Evolutionary conservation across 2,888 invertebrate species (phyloP).

Genomic region (Tryphoninae sp.): DNA sequence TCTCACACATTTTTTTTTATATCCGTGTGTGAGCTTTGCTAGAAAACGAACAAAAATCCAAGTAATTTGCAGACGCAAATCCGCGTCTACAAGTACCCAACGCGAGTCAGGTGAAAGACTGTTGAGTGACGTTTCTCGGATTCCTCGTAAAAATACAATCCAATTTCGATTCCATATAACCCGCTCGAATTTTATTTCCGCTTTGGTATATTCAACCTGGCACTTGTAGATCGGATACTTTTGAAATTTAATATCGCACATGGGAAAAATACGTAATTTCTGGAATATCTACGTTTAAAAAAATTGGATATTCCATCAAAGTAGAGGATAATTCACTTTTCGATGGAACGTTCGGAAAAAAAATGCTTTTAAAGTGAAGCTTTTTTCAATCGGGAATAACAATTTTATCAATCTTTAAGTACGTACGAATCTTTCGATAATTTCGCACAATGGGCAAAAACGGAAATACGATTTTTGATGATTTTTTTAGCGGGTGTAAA

Average conservation of each 20-base stretch:
- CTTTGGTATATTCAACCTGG: neutral
- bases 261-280: neutral
- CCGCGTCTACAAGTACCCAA: slow-evolving; percentile 3
- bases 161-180: neutral
- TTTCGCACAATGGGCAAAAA: neutral
- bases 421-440: neutral
- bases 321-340: no score
- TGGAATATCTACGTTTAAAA: neutral
- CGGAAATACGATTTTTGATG: neutral
- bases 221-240: neutral
- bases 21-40: slow-evolving; percentile 16
- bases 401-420: neutral
- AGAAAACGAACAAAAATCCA: slow-evolving; percentile 39
- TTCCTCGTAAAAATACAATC: slow-evolving; percentile 31
- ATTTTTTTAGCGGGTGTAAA: neutral
- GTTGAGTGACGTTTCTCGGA: slow-evolving; percentile 33
- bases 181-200: slow-evolving; percentile 1
- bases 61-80: slow-evolving; percentile 28
- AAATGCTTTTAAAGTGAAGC: neutral
- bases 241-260: slow-evolving; percentile 11
- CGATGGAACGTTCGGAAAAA: neutral
- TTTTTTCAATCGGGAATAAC: neutral
- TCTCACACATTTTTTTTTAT: slow-evolving; percentile 44
- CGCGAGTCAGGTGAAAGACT: slow-evolving; percentile 1
- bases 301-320: no score